Evolutionary conservation across 2,797 vertebrate species (phyloP).

Genomic region (Muscicapa striata): DNA sequence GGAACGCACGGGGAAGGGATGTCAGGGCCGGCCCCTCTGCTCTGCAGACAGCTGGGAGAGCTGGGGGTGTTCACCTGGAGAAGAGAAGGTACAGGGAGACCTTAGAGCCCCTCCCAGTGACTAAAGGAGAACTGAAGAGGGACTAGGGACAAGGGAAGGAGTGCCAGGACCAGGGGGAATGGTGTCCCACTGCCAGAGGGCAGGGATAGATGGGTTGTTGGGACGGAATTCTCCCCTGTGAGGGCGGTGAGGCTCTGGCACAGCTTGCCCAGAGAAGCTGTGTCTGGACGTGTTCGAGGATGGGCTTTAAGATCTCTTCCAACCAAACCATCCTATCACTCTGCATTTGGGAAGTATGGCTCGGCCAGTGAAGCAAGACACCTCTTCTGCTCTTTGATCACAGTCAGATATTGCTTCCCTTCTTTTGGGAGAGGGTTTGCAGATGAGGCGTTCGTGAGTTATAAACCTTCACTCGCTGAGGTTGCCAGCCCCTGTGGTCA

Average conservation of each 20-base stretch:
- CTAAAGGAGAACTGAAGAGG: not conserved
- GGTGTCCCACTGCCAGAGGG: not conserved
- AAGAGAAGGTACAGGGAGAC: not conserved
- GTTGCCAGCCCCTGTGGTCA: rapidly evolving
- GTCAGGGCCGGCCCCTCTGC: too few relatives aligned
- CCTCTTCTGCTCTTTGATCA: not conserved
- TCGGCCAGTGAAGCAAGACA: not conserved
- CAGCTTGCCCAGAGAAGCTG: not conserved
- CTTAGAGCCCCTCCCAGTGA: rapidly evolving
- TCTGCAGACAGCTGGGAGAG: not conserved
- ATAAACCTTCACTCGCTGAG: not conserved
- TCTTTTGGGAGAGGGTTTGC: not conserved
- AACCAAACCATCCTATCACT: not conserved
- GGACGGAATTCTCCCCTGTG: not conserved
- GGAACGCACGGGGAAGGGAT: not conserved
- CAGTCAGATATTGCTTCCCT: not conserved
- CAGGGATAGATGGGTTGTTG: rapidly evolving
- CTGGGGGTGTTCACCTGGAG: not conserved
- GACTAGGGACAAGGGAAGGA: not conserved
- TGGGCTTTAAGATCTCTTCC: not conserved
- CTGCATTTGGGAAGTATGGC: not conserved
- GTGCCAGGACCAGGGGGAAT: not conserved
- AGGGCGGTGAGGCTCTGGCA: not conserved
- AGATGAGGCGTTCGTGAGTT: rapidly evolving
- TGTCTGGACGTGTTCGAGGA: not conserved